Percentiles rank a stretch among this genome's conserved stretches.
Conservation (phyloP, 2,797 vertebrate species). For the Myotis vivesi region DNA sequence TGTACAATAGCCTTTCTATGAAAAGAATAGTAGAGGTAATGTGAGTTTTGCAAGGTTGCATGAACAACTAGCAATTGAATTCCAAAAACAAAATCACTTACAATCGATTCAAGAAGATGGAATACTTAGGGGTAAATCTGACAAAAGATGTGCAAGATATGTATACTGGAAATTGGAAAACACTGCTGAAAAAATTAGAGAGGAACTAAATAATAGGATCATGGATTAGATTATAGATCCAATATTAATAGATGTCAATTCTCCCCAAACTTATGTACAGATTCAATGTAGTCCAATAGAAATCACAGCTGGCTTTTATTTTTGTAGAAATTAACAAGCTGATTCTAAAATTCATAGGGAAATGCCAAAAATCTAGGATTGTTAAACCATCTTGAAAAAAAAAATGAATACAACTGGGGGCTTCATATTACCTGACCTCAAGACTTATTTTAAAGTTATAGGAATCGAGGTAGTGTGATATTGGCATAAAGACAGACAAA, state of each 20-base stretch:
- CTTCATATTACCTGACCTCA: not conserved
- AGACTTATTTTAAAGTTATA: not conserved
- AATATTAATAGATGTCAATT: not conserved
- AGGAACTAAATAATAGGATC: not conserved
- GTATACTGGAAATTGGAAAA: not conserved
- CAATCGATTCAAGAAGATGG: not conserved
- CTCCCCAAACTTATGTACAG: not conserved
- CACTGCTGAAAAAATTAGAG: not conserved
- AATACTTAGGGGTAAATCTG: not conserved
- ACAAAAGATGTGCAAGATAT: not conserved
- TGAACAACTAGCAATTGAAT: not conserved
- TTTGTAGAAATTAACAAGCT: constrained; percentile 17
- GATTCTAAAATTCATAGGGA: constrained; percentile 2
- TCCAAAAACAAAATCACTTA: not conserved
- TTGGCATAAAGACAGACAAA: not conserved
- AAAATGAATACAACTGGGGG: not conserved
- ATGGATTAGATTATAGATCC: not conserved
- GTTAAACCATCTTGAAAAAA: not conserved
- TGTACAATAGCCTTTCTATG: not conserved
- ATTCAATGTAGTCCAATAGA: not conserved
- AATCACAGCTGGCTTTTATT: not conserved
- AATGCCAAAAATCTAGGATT: not conserved
- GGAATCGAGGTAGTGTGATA: not conserved
- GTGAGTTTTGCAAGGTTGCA: not conserved
- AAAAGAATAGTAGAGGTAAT: not conserved